Base-by-base conservation (phyloP, 1,140 invertebrate species). In the Camponotus floridanus region DNA sequence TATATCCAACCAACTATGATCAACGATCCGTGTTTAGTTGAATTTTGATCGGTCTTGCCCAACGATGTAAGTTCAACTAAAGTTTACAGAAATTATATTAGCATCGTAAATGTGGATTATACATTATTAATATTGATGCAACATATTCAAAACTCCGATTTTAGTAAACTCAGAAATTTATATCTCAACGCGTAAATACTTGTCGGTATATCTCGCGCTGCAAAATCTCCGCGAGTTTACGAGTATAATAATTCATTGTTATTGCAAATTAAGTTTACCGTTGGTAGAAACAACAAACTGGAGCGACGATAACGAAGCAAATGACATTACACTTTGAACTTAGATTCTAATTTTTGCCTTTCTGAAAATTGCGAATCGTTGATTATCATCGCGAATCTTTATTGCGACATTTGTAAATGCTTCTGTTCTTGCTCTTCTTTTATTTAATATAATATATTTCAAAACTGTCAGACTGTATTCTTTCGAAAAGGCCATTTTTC, bases 11-110 rank as follows among this genome's bases (percentile, higher is more conserved):
- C 15, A 45, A n/a, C 21, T 73, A 33, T 83, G 79, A 62, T 42
- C 78, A 48, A 57, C 33, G 68, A 61, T 45, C 68, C 79, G 68
- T 62, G 79, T 74, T 62, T 83, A 83, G 79, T 83, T 83, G 57
- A 48, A 74, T 81, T 81, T 71, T 59, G 67, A 81, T 74, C 31
- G 33, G 65, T 36, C 39, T 70, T 73, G 68, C 68, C 13, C 68
- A 36, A 7, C 55, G 79, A 73, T 81, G 79, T 67, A 57, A 61
- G 67, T 73, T 73, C 45, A 61, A 61, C 55, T 21, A 39, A 81
- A 81, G 79, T 73, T 73, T 26, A 73, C 11, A 8, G 67, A 13
- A 36, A 55, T 26, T 59, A 15, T 31, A 39, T 59, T 68, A 81
- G 33, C n/a, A 45, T 13, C 3, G 7, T 71, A 59, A 33, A 26